Conservation (phyloP, 1,140 invertebrate genomes). For the Dysdera silvatica region DNA sequence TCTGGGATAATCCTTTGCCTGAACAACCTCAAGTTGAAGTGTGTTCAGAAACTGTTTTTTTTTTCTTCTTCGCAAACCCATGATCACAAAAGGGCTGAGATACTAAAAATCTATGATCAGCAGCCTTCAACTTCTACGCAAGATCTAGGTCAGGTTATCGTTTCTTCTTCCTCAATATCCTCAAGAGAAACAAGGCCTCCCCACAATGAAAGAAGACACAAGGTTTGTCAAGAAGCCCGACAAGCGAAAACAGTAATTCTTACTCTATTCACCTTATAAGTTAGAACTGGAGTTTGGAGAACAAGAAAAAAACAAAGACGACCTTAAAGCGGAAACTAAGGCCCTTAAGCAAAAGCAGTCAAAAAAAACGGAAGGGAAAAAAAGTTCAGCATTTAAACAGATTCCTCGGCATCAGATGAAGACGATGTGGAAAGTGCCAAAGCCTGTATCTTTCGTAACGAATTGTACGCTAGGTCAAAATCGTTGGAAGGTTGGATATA, state of each 20-base stretch:
- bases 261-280: too few species aligned
- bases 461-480: neutral
- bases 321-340: too few species aligned
- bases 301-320: too few species aligned
- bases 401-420: neutral
- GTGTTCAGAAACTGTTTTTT: neutral
- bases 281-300: neutral
- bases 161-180: neutral
- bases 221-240: neutral
- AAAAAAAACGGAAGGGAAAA: too few species aligned
- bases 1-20: neutral
- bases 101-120: neutral
- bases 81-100: neutral
- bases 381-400: neutral
- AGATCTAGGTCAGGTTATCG: neutral
- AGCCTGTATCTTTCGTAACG: neutral
- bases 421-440: neutral
- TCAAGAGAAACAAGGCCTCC: neutral
- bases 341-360: neutral
- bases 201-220: neutral
- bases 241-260: neutral
- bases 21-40: neutral
- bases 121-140: neutral
- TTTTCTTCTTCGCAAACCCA: neutral
- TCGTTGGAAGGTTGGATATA: neutral